Base-by-base conservation (phyloP, 2,888 invertebrate genomes). In the Uloborus plumipes region DNA sequence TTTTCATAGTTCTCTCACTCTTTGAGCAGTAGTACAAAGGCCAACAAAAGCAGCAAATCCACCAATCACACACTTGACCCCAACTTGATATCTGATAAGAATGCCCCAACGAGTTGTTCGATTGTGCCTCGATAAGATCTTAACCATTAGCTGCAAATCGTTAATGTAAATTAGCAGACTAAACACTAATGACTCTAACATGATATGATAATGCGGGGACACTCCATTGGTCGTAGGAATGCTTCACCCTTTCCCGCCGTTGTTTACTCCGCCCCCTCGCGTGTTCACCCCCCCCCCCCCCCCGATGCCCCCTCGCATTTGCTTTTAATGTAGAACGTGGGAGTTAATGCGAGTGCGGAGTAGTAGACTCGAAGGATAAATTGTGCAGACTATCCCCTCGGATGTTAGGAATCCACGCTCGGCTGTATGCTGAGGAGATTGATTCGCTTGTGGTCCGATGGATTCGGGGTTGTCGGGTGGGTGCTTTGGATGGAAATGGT, bases 181-280 rank as follows among this genome's bases (percentile, higher is more conserved):
- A 31, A 47, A n/a, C 18, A 18, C 74, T 81, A 81, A 81, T 81
- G 80, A 81, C 62, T 70, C 20, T 59, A 65, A 69, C 62, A 70
- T 67, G 61, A 18, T 81, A 81, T 81, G 69, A 74, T 81, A 81
- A 81, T 81, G 74, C 51, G 69, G 74, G 70, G 74, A 70, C 70
- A 74, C 80, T 70, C 74, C 80, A 69, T 74, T 74, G 64, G 51
- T 55, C 67, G 74, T 53, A 59, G 62, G 62, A 62, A 69, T 47
- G 55, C 2, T 14, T 62, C 26, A 26, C 61, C 61, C 61, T 62
- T 62, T 39, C 20, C 15, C 61, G 20, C 59, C 20, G 20, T 20
- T 59, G 18, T 26, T 59, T n/a, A 59, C 47, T 49, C 64, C 47
- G 47, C 47, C 64, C 18, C 64, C 22, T 39, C 49, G 18, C 62